phyloP scores from a whole-genome alignment of 2,888 invertebrate species.

The Eustalomyia histrio region DNA sequence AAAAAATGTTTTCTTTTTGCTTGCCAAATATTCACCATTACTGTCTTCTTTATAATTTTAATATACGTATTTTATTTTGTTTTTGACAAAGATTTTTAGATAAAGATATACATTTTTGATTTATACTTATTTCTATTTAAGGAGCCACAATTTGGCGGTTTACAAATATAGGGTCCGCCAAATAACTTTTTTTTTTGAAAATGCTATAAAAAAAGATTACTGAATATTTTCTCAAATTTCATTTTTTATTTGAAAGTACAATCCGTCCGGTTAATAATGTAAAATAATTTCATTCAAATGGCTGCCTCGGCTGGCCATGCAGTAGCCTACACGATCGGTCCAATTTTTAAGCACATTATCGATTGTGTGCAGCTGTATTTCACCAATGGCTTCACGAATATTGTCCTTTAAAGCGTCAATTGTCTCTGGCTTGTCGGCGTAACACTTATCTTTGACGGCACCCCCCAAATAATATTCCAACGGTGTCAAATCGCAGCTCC shows the following conservation, averaged over 20 bases:
- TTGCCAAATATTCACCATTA: too few relatives aligned
- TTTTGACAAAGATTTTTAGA: too few relatives aligned
- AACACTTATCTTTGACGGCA: slow-evolving; percentile 41
- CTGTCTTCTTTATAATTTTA: too few relatives aligned
- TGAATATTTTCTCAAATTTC: too few relatives aligned
- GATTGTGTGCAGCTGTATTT: slow-evolving; percentile 28
- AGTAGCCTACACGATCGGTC: slow-evolving; percentile 24
- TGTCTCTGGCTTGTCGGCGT: slow-evolving; percentile 8
- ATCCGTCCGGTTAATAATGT: background rate
- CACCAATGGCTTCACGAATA: slow-evolving; percentile 28
- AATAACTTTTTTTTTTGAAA: too few relatives aligned
- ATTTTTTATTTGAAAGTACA: background rate
- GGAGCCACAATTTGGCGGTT: too few relatives aligned
- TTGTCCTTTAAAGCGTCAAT: slow-evolving; percentile 6
- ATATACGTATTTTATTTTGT: too few relatives aligned
- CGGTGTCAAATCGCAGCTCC: slow-evolving; percentile 51
- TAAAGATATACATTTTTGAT: too few relatives aligned
- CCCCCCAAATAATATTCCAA: slow-evolving; percentile 48
- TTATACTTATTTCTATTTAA: too few relatives aligned
- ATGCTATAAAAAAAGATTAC: too few relatives aligned
- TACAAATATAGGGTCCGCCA: too few relatives aligned
- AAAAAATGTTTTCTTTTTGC: too few relatives aligned
- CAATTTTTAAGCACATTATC: slow-evolving; percentile 36
- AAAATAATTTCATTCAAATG: background rate
- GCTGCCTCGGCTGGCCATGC: slow-evolving; percentile 30